Evolutionary conservation across 2,888 invertebrate species (phyloP).

Genomic region (Portevinia maculata): DNA sequence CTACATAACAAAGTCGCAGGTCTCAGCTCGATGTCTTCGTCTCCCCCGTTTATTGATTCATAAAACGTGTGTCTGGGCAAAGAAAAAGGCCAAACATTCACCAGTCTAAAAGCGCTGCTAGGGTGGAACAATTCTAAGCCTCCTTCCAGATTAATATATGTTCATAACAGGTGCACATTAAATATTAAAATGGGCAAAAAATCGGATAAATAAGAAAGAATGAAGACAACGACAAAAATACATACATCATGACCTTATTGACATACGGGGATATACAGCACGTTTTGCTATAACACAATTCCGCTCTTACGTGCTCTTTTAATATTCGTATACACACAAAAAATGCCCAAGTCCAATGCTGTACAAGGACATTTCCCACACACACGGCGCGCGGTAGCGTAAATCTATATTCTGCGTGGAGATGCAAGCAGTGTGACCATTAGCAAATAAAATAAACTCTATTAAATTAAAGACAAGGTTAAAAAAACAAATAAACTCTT

Average conservation of each 20-base stretch:
- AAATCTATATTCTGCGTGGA: slow-evolving; percentile 47
- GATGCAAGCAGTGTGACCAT: slow-evolving; percentile 1
- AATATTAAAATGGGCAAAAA: slow-evolving; percentile 68
- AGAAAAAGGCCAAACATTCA: slow-evolving; percentile 1
- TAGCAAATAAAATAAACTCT: too few relatives aligned
- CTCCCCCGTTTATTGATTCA: slow-evolving; percentile 31
- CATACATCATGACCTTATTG: slow-evolving; percentile 59
- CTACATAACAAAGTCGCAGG: slow-evolving; percentile 46
- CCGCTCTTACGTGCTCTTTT: slow-evolving; percentile 43
- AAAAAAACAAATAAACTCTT: too few relatives aligned
- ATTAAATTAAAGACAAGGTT: too few relatives aligned
- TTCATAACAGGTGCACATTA: slow-evolving; percentile 63
- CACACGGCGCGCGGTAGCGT: background rate
- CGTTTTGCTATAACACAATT: slow-evolving; percentile 25
- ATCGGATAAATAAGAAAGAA: slow-evolving; percentile 41
- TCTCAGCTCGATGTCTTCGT: slow-evolving; percentile 32
- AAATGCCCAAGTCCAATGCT: slow-evolving; percentile 23
- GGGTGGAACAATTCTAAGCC: background rate
- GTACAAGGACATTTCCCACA: slow-evolving; percentile 41
- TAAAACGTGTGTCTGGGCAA: slow-evolving; percentile 45
- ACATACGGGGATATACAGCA: slow-evolving; percentile 30
- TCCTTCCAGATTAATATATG: slow-evolving; percentile 11
- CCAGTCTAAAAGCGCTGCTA: background rate
- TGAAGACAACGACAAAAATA: slow-evolving; percentile 3
- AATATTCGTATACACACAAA: slow-evolving; percentile 25